Percentiles rank a stretch among this genome's conserved stretches.
These are phyloP conservation scores for Stylophora pistillata DNA, from an alignment of 64 coral and sea anemone genomes.

Conservation along the genomic window DNA sequence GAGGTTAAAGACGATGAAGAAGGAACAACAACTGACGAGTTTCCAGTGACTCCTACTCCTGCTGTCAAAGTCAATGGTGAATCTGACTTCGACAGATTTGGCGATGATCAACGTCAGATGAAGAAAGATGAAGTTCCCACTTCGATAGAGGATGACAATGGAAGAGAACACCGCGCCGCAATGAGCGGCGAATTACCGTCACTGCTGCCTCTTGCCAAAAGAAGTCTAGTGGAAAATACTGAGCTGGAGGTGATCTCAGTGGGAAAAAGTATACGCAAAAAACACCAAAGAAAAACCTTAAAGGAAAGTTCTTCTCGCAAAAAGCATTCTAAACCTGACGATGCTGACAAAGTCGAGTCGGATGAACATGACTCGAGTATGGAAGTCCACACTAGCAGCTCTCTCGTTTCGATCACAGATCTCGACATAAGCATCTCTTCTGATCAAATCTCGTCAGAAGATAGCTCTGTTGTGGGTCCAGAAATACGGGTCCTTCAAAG, in stretches of 20 bases:
- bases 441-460: conserved; percentile 67
- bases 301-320: neutral
- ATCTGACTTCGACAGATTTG: neutral
- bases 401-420: conserved; percentile 71
- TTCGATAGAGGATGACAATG: neutral
- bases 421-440: conserved; percentile 74
- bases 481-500: conserved; percentile 59
- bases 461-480: conserved; percentile 32
- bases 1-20: neutral
- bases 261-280: neutral
- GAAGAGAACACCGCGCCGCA: neutral
- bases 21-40: neutral
- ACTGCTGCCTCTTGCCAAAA: neutral
- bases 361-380: conserved; percentile 48
- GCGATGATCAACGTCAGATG: neutral
- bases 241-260: neutral
- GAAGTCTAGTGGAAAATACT: neutral
- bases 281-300: neutral
- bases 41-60: neutral
- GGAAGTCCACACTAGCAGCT: conserved; percentile 70
- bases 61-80: neutral
- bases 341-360: neutral
- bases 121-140: neutral
- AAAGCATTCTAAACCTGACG: neutral
- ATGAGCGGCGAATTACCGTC: neutral